Percentiles rank a stretch among this genome's conserved stretches.
Conservation (phyloP, 1,140 invertebrate genomes). For the Calliopsis andreniformis region DNA sequence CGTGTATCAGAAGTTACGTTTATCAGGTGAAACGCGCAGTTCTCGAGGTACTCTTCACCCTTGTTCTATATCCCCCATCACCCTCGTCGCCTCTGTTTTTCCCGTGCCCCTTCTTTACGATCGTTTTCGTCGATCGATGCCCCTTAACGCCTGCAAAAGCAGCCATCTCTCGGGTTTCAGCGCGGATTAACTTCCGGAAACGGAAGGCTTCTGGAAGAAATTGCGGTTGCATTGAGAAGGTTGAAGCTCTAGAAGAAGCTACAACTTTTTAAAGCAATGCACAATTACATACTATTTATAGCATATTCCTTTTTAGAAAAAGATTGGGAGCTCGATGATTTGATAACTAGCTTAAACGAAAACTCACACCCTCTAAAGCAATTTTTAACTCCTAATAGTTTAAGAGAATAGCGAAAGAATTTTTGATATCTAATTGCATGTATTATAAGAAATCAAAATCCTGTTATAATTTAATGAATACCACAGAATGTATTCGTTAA, state of each 20-base stretch:
- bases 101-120: not conserved
- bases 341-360: no score
- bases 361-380: no score
- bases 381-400: no score
- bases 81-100: not conserved
- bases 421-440: no score
- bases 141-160: constrained; percentile 9
- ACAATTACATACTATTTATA: no score
- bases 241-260: not conserved
- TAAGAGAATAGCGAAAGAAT: no score
- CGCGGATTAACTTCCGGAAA: constrained; percentile 56
- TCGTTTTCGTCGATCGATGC: constrained; percentile 3
- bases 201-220: constrained; percentile 43
- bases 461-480: no score
- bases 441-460: no score
- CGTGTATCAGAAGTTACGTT: constrained; percentile 59
- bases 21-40: constrained; percentile 46
- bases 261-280: no score
- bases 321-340: no score
- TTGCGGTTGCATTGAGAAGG: constrained; percentile 19
- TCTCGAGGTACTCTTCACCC: constrained; percentile 11
- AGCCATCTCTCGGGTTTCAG: constrained; percentile 38
- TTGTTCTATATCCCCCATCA: constrained; percentile 7
- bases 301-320: no score
- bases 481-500: no score